Evolutionary conservation across 2,113 vertebrate genomes (phyloP).

Genomic region (Chloropsis cyanopogon): DNA sequence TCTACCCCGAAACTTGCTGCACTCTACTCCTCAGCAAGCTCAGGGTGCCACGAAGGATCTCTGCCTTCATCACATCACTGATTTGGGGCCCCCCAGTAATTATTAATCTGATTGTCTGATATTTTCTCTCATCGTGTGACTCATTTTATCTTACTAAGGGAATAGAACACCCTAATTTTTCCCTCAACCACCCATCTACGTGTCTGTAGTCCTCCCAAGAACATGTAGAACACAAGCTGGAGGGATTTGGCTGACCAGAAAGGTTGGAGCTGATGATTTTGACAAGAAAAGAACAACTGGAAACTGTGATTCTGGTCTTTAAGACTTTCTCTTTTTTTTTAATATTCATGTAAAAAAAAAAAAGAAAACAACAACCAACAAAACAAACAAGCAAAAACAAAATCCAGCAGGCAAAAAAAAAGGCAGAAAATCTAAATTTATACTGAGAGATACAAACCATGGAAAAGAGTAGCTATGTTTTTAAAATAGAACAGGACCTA

Average conservation of each 20-base stretch:
- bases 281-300: not conserved
- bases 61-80: not conserved
- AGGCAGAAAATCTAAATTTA: not conserved
- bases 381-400: slow-evolving; percentile 28
- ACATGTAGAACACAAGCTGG: not conserved
- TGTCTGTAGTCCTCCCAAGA: not conserved
- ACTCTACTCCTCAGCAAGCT: not conserved
- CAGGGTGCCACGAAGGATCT: not conserved
- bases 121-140: not conserved
- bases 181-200: not conserved
- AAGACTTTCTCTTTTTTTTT: slow-evolving; percentile 51
- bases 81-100: too few species aligned
- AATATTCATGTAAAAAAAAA: slow-evolving; percentile 65
- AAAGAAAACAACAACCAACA: not conserved
- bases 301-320: not conserved
- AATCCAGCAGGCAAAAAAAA: slow-evolving; percentile 22
- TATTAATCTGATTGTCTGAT: not conserved
- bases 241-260: not conserved
- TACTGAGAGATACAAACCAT: not conserved
- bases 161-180: not conserved
- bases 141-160: not conserved
- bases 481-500: not conserved
- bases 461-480: not conserved
- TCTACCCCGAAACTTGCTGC: not conserved
- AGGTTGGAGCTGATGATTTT: not conserved